Evolutionary conservation across 2,113 vertebrate species (phyloP), one percentile per base, ranked within the genome.

Genomic region (Clarias macrocephalus): DNA sequence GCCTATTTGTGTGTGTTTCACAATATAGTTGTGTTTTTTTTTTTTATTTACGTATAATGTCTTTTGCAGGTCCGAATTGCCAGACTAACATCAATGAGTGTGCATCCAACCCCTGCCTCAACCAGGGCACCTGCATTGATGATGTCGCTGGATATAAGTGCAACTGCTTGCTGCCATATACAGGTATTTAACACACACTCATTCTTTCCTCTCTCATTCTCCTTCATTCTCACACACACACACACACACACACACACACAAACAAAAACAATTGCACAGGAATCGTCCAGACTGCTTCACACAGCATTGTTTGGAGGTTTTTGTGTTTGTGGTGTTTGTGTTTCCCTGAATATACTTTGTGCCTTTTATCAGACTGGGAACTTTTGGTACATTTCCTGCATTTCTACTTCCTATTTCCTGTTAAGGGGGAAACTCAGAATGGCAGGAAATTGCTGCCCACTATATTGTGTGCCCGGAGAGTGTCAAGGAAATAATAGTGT

Each of bases 61-160:
- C 85, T 88, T 72, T 83, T 82, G 62, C 48, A 99, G 98, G 98
- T 48, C 97, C 97, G 87, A 99, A 97, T 94, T 99, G 98, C 91
- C 98, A 99, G 92, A 98, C 97, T 87, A 99, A 99, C 89, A 96
- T 99, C 93, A 99, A 99, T 0, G 98, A 99, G 79, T 99, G 98
- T 2, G 98, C 97, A 0, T 99, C 98, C 89, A 99, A 98, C 93
- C 98, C 98, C 0, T 99, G 98, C 92, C 95, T 99, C 88, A 99
- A 99, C 94, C 97, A 98, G 90, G 98, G 97, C 83, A 96, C 94
- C 0, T 99, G 98, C 90, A 99, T 99, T 0, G 98, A 99, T 0
- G 98, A 96, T 0, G 96, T 99, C 0, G 97, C 97, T 0, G 97
- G 97, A n/a, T 99, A 98, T 94, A 98, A 97, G 91, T 99, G 98